Conservation (phyloP, 2,888 invertebrate genomes). For the Drosophila pegasa region DNA sequence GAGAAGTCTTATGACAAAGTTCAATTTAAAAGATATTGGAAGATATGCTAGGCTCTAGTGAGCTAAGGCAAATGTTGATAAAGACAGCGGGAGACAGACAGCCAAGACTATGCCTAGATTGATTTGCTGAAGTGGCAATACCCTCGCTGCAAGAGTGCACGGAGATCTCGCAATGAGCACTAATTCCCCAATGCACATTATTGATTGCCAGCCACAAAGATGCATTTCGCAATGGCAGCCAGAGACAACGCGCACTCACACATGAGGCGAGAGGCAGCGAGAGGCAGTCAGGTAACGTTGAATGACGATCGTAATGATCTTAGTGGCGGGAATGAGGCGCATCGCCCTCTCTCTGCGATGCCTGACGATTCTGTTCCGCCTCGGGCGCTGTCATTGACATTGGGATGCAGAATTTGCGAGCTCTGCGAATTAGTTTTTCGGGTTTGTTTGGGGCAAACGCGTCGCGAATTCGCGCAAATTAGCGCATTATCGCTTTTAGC, state of each 20-base stretch:
- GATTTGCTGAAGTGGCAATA: background rate
- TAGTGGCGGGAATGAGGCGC: background rate
- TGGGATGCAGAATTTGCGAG: constrained; percentile 59
- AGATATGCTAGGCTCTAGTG: background rate
- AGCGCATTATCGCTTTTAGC: constrained; percentile 26
- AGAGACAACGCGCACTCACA: background rate
- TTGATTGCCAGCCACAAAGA: constrained; percentile 66
- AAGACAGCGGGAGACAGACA: background rate
- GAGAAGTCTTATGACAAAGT: background rate
- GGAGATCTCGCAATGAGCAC: constrained; percentile 36
- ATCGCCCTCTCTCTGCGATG: constrained; percentile 12
- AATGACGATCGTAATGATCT: constrained; percentile 20
- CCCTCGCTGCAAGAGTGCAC: constrained; percentile 4
- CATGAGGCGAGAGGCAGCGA: background rate
- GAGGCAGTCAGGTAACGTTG: constrained; percentile 5
- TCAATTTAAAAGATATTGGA: background rate
- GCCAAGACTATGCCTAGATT: too few relatives aligned
- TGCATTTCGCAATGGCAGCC: constrained; percentile 33
- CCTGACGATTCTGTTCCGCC: constrained; percentile 38
- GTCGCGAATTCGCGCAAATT: constrained; percentile 52
- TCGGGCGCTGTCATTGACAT: constrained; percentile 67
- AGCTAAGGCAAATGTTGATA: background rate
- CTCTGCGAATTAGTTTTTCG: constrained; percentile 65
- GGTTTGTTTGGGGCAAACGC: constrained; percentile 56
- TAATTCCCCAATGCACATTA: constrained; percentile 60